Evolutionary conservation across 2,888 invertebrate genomes (phyloP).

Genomic region (Hirtodrosophila duncani): DNA sequence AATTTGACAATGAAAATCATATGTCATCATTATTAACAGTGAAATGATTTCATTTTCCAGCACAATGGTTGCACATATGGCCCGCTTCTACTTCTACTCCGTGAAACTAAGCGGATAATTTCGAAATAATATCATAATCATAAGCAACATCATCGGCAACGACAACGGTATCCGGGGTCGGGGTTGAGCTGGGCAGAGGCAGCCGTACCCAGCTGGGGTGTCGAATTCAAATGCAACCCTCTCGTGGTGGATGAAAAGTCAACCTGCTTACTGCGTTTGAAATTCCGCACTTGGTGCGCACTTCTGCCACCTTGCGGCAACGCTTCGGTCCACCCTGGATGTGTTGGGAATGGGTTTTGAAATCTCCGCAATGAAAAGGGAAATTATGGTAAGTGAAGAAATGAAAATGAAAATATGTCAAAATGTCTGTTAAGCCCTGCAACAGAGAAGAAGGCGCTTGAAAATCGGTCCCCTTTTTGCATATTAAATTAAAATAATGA

Average conservation of each 20-base stretch:
- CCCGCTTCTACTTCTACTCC: slow-evolving; percentile 51
- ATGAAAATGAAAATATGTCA: slow-evolving; percentile 71
- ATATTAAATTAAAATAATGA: slow-evolving; percentile 77
- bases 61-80: slow-evolving; percentile 75
- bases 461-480: slow-evolving; percentile 41
- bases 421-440: slow-evolving; percentile 56
- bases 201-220: background rate
- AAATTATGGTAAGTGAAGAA: slow-evolving; percentile 61
- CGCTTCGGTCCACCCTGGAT: background rate
- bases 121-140: slow-evolving; percentile 77
- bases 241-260: too few species aligned
- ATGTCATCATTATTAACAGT: slow-evolving; percentile 79
- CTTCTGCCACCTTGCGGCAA: slow-evolving; percentile 32
- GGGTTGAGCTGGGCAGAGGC: slow-evolving; percentile 19
- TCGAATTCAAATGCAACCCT: slow-evolving; percentile 3
- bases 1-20: slow-evolving; percentile 77
- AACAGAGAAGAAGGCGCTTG: background rate
- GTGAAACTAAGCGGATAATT: slow-evolving; percentile 76
- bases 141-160: slow-evolving; percentile 51
- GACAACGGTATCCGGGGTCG: too few species aligned
- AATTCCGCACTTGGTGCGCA: slow-evolving; percentile 61
- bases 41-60: slow-evolving; percentile 77
- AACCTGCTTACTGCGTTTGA: slow-evolving; percentile 73
- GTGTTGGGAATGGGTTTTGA: slow-evolving; percentile 24
- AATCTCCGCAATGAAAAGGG: slow-evolving; percentile 46